Evolutionary conservation across 2,113 vertebrate species (phyloP).

Genomic region (Megaleporinus macrocephalus): DNA sequence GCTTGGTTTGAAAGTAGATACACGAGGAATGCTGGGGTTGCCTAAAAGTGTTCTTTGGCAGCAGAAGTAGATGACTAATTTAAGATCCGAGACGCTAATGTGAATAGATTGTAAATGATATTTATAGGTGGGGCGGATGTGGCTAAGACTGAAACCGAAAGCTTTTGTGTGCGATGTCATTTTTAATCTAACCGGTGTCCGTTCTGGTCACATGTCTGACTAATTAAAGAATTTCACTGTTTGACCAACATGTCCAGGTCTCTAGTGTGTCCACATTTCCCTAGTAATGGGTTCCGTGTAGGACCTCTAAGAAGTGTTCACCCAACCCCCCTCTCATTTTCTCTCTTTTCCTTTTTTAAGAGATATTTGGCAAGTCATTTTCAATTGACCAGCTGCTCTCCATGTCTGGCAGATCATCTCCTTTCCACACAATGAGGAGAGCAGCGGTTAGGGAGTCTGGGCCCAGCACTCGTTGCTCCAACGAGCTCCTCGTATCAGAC

Average conservation of each 20-base stretch:
- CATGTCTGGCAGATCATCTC: background rate
- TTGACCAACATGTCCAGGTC: constrained; percentile 22
- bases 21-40: constrained; percentile 13
- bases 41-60: background rate
- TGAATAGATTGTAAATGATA: constrained; percentile 62
- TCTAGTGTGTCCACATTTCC: constrained; percentile 20
- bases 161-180: constrained; percentile 62
- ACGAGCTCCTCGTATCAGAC: constrained; percentile 9
- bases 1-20: constrained; percentile 10
- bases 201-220: constrained; percentile 56
- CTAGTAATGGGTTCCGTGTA: constrained; percentile 3
- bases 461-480: background rate
- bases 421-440: background rate
- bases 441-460: constrained; percentile 12
- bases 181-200: constrained; percentile 54
- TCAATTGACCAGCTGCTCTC: constrained; percentile 28
- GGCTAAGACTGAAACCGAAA: constrained; percentile 44
- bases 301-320: background rate
- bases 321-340: background rate
- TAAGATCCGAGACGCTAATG: constrained; percentile 39
- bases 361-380: constrained; percentile 24
- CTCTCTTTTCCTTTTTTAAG: constrained; percentile 8
- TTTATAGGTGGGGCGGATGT: constrained; percentile 64
- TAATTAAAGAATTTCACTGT: constrained; percentile 62
- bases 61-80: constrained; percentile 17